Evolutionary conservation across 2,797 vertebrate species (phyloP), one percentile per base, ranked within the genome.

Genomic region (Dicrostonyx torquatus): DNA sequence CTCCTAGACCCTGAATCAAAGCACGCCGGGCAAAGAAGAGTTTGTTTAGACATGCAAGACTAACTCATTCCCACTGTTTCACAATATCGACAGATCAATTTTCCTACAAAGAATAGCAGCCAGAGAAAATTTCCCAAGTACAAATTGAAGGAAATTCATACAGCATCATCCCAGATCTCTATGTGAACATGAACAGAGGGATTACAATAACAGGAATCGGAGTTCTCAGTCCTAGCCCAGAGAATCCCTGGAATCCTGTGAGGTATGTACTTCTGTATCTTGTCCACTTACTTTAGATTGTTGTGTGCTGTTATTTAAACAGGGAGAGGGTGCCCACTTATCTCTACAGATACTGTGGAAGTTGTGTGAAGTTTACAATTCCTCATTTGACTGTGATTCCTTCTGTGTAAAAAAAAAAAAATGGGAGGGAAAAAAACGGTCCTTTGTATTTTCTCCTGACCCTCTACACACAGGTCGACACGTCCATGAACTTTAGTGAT

Each of bases 91-190:
- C 76, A 86, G 58, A 37, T 76, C 26, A 55, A 76, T 45, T 90
- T 84, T 29, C 48, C 84, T 91, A 24, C 45, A 78, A 91, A n/a
- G 93, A 85, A 89, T 24, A 75, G 43, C 50, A 95, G 26, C 48
- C 92, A 48, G 53, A 70, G 18, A 87, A 94, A 85, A 94, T 82
- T 88, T 29, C 86, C 55, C 26, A 79, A 94, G 58, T 64, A 78
- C 29, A 92, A 93, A 91, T 2, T 53, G 82, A 68, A 96, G 37
- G 55, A 76, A 95, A 92, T 88, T 90, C 92, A 96, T 48, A 76
- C 29, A n/a, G 31, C 48, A 86, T 24, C 55, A 75, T 26, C 70
- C 43, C 14, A 53, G 18, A 88, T 70, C 17, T 82, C 72, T 64
- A 13, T 34, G 31, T 87, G 55, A 62, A 76, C 50, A 64, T 64